Evolutionary conservation across 37 sponge, comb jelly and placozoan species (phyloP).

Genomic region (Chondrilla cf. caribensis): DNA sequence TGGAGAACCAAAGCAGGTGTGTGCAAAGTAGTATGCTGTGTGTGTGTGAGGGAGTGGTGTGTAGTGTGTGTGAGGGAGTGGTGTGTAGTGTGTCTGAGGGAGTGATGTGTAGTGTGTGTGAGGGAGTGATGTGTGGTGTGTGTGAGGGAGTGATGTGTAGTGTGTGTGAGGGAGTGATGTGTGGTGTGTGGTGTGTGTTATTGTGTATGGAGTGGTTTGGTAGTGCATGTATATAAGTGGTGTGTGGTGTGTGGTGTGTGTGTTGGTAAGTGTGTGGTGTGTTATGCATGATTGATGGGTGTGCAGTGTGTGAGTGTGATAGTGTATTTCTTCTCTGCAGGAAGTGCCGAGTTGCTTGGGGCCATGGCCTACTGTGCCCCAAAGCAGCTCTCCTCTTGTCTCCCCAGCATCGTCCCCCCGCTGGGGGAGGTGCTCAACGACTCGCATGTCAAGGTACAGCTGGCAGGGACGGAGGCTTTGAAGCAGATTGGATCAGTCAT

Average conservation of each 20-base stretch:
- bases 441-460: constrained; percentile 97
- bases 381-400: constrained; percentile 96
- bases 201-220: neutral
- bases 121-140: too few relatives aligned
- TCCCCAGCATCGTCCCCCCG: constrained; percentile 91
- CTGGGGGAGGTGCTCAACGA: constrained; percentile 90
- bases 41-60: neutral
- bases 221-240: neutral
- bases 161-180: neutral
- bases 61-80: neutral
- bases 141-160: neutral
- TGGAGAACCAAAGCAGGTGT: constrained; percentile 97
- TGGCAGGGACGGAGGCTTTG: constrained; percentile 81
- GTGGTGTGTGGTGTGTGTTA: neutral
- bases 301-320: neutral
- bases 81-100: neutral
- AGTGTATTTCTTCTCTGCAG: constrained; percentile 3
- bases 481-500: constrained; percentile 98
- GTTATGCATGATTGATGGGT: neutral
- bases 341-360: constrained; percentile 94
- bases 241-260: neutral
- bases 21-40: neutral
- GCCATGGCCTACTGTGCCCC: constrained; percentile 99
- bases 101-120: neutral
- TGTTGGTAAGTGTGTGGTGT: neutral